phyloP scores from a whole-genome alignment of 2,113 vertebrate species.

The Scolopax mira region DNA sequence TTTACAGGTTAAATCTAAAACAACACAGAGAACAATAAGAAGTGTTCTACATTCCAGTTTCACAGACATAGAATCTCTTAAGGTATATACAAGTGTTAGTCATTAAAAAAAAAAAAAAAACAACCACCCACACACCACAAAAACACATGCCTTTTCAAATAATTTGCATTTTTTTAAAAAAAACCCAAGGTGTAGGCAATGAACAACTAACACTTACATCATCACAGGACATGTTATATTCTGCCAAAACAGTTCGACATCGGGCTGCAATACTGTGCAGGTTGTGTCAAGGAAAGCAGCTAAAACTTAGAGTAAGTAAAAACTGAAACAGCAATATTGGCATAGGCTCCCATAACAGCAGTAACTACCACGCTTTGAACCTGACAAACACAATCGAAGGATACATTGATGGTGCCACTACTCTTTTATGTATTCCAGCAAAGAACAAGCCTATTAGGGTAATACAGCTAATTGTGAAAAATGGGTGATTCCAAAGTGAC shows the following conservation, averaged over 20 bases:
- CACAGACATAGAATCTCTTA: background rate
- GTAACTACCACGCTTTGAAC: background rate
- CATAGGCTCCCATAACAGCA: background rate
- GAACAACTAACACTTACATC: constrained; percentile 83
- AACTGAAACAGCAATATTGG: background rate
- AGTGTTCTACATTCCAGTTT: background rate
- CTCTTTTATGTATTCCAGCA: constrained; percentile 98
- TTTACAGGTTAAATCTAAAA: background rate
- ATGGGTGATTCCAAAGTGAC: constrained; percentile 97
- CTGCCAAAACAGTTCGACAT: constrained; percentile 95
- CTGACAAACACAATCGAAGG: constrained; percentile 69
- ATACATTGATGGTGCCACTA: constrained; percentile 99
- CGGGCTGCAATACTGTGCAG: constrained; percentile 91
- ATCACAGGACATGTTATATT: constrained; percentile 99
- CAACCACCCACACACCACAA: background rate
- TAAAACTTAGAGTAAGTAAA: background rate
- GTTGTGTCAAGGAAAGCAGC: constrained; percentile 75
- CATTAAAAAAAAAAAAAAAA: background rate
- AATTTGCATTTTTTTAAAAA: background rate
- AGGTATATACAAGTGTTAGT: background rate
- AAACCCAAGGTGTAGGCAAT: background rate
- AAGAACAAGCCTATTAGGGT: constrained; percentile 97
- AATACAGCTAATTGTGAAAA: constrained; percentile 98
- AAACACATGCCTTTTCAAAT: accelerated
- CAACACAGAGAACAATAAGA: background rate